phyloP scores from a whole-genome alignment of 2,113 vertebrate genomes.

The Mustelus asterias region DNA sequence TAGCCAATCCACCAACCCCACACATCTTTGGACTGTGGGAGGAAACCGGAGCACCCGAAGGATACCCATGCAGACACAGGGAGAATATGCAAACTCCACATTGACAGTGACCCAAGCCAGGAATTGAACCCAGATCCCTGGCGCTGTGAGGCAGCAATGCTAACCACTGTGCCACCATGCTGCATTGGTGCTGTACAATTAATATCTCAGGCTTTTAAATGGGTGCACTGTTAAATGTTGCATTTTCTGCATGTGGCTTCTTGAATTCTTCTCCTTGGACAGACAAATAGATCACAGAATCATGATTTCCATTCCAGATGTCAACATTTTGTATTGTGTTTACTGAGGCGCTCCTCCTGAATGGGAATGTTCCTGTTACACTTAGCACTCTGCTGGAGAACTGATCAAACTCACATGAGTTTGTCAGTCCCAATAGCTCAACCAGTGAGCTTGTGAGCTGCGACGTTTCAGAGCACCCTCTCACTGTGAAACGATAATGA shows the following conservation, averaged over 20 bases:
- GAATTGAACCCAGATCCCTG: no score
- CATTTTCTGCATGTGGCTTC: neutral
- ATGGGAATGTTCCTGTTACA: neutral
- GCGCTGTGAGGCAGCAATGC: no score
- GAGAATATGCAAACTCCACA: no score
- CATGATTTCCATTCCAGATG: neutral
- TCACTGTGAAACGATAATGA: neutral
- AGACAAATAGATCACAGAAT: neutral
- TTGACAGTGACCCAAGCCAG: no score
- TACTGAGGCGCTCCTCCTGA: neutral
- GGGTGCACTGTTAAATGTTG: neutral
- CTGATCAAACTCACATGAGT: neutral
- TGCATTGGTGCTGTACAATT: neutral
- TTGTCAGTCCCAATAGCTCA: neutral
- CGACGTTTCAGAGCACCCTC: neutral
- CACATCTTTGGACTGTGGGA: no score
- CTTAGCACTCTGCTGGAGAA: neutral
- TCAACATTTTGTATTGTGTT: neutral
- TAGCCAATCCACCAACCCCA: no score
- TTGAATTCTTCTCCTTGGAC: neutral
- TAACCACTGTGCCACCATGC: no score
- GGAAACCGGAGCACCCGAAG: no score
- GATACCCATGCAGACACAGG: no score
- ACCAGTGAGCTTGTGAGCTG: neutral
- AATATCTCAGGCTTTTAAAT: neutral